Percentiles rank a stretch among this genome's conserved stretches.
These are phyloP conservation scores for Mormyrops attenuatus DNA, from an alignment of 2,797 vertebrate genomes.

Conservation along the genomic window DNA sequence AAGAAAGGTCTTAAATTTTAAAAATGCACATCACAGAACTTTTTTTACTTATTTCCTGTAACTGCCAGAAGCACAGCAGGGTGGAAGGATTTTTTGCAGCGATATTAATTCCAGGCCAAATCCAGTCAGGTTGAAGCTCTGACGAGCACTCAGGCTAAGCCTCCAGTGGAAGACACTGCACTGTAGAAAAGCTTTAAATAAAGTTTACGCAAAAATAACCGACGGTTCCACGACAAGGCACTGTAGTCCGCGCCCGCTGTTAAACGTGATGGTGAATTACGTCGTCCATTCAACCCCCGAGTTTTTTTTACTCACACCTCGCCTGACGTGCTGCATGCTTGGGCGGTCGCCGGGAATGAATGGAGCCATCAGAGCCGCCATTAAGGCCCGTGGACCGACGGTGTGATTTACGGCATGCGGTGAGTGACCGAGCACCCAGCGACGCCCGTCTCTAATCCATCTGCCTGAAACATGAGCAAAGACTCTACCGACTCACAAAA, in stretches of 20 bases:
- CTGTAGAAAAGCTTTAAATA: neutral
- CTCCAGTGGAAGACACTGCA: neutral
- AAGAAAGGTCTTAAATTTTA: neutral
- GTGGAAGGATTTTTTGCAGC: conserved; percentile 17
- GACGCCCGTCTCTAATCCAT: neutral
- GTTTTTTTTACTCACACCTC: conserved; percentile 46
- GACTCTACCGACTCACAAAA: neutral
- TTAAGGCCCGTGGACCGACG: conserved; percentile 48
- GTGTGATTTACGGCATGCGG: neutral
- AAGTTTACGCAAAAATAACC: conserved; percentile 7
- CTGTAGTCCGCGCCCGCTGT: conserved; percentile 19
- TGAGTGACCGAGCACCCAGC: neutral
- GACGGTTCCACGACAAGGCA: conserved; percentile 26
- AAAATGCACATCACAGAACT: neutral
- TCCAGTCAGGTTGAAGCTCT: conserved; percentile 16
- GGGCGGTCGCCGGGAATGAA: conserved; percentile 54
- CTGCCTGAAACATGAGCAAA: neutral
- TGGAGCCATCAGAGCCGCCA: conserved; percentile 51
- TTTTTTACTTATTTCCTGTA: conserved; percentile 11
- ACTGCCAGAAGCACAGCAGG: conserved; percentile 22
- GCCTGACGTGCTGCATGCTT: conserved; percentile 42
- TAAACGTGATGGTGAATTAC: conserved; percentile 28
- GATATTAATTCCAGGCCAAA: conserved; percentile 18
- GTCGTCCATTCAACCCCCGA: conserved; percentile 21
- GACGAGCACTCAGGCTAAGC: neutral